phyloP scores from a whole-genome alignment of 2,888 invertebrate species.

The Aspidapion aeneum region DNA sequence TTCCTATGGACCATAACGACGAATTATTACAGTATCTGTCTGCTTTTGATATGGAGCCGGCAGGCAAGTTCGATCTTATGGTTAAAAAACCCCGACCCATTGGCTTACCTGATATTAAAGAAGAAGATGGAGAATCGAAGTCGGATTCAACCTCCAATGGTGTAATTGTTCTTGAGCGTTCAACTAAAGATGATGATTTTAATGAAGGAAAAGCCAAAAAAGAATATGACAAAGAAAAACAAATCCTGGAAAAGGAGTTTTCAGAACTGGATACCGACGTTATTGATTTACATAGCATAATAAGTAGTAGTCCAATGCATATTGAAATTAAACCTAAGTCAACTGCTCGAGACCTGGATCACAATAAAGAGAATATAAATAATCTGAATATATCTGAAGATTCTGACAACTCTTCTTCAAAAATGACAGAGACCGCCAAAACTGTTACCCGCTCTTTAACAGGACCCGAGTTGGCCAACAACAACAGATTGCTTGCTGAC shows the following conservation, averaged over 20 bases:
- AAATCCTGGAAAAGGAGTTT: background rate
- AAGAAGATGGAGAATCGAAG: conserved; percentile 21
- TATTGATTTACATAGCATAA: background rate
- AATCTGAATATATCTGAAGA: background rate
- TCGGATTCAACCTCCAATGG: conserved; percentile 3
- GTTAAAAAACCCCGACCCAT: conserved; percentile 12
- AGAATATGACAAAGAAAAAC: background rate
- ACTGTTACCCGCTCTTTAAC: background rate
- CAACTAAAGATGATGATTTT: background rate
- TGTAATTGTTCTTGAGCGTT: background rate
- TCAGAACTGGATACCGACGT: background rate
- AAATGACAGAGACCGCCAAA: background rate
- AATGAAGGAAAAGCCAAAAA: background rate
- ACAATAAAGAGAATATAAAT: background rate
- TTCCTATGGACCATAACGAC: conserved; percentile 5
- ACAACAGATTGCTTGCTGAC: no score
- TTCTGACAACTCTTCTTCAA: background rate
- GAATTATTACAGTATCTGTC: conserved; percentile 21
- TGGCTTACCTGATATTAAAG: conserved; percentile 25
- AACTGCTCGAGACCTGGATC: background rate
- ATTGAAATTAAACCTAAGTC: background rate
- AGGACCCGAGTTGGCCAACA: background rate
- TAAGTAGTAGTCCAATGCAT: background rate
- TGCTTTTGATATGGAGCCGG: conserved; percentile 21
- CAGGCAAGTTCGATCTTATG: conserved; percentile 8